Conservation (phyloP, 2,888 invertebrate species). For the Colostygia pectinataria region DNA sequence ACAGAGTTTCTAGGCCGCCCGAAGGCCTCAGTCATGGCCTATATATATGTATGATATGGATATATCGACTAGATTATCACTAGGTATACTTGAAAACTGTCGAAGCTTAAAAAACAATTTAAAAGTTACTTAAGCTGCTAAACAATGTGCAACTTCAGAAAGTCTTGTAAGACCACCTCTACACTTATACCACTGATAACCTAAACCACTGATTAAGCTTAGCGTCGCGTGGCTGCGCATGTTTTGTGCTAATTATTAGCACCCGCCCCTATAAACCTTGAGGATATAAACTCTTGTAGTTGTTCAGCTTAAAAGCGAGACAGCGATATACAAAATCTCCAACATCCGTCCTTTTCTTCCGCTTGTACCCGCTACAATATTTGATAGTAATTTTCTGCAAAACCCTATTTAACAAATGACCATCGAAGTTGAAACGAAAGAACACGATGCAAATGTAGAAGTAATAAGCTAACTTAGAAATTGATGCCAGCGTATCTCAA, state of each 20-base stretch:
- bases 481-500: background rate
- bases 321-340: constrained; percentile 36
- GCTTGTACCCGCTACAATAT: constrained; percentile 42
- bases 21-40: too few relatives aligned
- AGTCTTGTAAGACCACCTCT: too few relatives aligned
- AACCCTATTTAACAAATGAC: constrained; percentile 1
- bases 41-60: too few relatives aligned
- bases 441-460: too few relatives aligned
- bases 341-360: constrained; percentile 35
- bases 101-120: too few relatives aligned
- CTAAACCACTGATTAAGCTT: constrained; percentile 56
- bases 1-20: too few relatives aligned
- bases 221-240: constrained; percentile 76
- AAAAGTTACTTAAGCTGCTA: too few relatives aligned
- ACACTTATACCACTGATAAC: constrained; percentile 30
- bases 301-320: constrained; percentile 50
- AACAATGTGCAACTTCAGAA: too few relatives aligned
- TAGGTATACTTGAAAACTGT: too few relatives aligned
- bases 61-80: too few relatives aligned
- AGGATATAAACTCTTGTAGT: constrained; percentile 56
- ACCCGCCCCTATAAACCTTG: constrained; percentile 60
- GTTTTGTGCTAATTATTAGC: constrained; percentile 77
- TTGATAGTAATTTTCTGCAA: constrained; percentile 51
- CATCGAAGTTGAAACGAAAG: constrained; percentile 5
- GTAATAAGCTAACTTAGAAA: too few relatives aligned